Conservation (phyloP, 2,797 vertebrate genomes). For the Acanthurus tractus region DNA sequence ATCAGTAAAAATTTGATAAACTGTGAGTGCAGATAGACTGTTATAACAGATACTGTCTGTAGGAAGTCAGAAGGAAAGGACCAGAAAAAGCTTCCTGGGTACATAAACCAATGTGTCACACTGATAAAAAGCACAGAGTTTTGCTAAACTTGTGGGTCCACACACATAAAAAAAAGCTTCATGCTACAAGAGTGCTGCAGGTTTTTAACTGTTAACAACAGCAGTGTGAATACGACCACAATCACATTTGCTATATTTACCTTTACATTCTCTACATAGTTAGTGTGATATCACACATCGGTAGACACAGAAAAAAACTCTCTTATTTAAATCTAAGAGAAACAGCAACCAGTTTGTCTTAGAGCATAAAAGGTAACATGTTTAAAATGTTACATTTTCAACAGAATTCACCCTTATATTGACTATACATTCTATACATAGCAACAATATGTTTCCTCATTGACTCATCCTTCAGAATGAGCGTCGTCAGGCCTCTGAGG, state of each 20-base stretch:
- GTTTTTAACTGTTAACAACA: constrained; percentile 27
- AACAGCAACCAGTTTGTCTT: constrained; percentile 29
- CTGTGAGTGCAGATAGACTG: background rate
- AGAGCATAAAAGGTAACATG: constrained; percentile 41
- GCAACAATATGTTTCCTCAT: constrained; percentile 38
- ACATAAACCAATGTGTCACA: background rate
- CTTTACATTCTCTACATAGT: constrained; percentile 55
- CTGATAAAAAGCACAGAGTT: constrained; percentile 14
- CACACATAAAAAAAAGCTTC: constrained; percentile 32
- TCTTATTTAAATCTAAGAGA: constrained; percentile 5
- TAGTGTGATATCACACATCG: constrained; percentile 34
- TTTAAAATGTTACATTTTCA: constrained; percentile 41
- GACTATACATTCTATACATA: constrained; percentile 42
- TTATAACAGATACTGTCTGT: constrained; percentile 5
- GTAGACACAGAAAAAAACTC: constrained; percentile 4
- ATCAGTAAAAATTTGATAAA: constrained; percentile 15
- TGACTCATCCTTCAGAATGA: constrained; percentile 55
- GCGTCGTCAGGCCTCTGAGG: constrained; percentile 46
- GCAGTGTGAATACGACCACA: constrained; percentile 33
- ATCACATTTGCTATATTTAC: constrained; percentile 42
- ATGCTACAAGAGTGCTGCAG: constrained; percentile 43
- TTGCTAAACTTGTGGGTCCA: constrained; percentile 20
- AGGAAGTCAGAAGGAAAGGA: constrained; percentile 16
- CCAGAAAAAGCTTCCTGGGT: constrained; percentile 22
- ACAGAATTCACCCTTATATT: constrained; percentile 44